These are phyloP conservation scores for Brevimyrus niger DNA, from an alignment of 2,113 vertebrate species.

Conservation along the genomic window DNA sequence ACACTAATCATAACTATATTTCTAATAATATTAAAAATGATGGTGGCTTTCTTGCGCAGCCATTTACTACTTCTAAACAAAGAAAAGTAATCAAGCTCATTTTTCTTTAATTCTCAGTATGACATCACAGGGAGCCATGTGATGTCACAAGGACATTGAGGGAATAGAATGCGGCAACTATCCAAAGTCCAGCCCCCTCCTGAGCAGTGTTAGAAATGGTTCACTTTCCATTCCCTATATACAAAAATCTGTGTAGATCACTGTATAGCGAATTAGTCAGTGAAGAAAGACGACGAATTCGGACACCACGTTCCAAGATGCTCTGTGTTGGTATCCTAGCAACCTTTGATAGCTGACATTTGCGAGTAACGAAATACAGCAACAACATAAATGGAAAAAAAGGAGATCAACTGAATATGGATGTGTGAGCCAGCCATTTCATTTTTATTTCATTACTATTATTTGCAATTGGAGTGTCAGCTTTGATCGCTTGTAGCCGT, in stretches of 20 bases:
- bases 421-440: background rate
- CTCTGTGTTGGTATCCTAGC: background rate
- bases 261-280: background rate
- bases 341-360: background rate
- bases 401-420: background rate
- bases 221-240: background rate
- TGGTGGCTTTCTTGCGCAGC: background rate
- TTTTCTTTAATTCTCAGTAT: background rate
- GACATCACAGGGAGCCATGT: background rate
- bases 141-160: background rate
- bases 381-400: background rate
- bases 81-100: background rate
- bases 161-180: background rate
- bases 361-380: background rate
- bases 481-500: background rate
- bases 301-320: background rate
- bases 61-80: no score
- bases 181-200: background rate
- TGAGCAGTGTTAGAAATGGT: background rate
- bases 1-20: slow-evolving; percentile 7
- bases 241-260: background rate
- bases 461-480: background rate
- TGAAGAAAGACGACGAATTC: background rate
- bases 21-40: background rate
- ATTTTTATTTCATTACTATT: background rate